phyloP scores from a whole-genome alignment of 2,113 vertebrate species.

The Corydoras maculifer region DNA sequence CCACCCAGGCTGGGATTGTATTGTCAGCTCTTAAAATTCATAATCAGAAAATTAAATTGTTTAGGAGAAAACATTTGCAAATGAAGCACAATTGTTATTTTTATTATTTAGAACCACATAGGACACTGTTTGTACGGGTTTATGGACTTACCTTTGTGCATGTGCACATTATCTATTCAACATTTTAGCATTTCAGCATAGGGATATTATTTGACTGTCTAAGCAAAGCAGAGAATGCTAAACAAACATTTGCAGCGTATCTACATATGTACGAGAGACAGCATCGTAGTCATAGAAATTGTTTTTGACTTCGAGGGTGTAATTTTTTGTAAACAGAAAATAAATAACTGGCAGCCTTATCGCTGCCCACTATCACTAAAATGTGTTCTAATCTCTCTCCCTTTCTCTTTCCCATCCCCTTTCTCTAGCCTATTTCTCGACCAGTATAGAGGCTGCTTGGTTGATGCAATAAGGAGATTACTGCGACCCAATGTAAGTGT shows the following conservation, averaged over 20 bases:
- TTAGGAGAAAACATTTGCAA: slow-evolving; percentile 2
- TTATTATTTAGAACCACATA: slow-evolving; percentile 7
- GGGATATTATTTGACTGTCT: slow-evolving; percentile 37
- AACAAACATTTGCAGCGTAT: slow-evolving; percentile 14
- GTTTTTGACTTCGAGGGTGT: slow-evolving; percentile 47
- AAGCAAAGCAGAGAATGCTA: slow-evolving; percentile 32
- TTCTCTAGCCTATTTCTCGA: slow-evolving; percentile 89
- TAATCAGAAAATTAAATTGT: slow-evolving; percentile 13
- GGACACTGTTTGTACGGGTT: neutral
- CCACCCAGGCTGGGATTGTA: neutral
- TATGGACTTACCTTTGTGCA: neutral
- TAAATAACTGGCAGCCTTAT: slow-evolving; percentile 67
- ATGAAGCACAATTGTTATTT: neutral
- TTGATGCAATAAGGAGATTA: slow-evolving; percentile 98
- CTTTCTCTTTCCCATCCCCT: slow-evolving; percentile 17
- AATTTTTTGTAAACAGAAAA: slow-evolving; percentile 70
- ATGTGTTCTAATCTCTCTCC: slow-evolving; percentile 59
- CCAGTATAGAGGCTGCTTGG: slow-evolving; percentile 93
- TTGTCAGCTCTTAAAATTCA: slow-evolving; percentile 9
- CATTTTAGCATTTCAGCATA: slow-evolving; percentile 40
- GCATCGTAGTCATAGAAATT: slow-evolving; percentile 58
- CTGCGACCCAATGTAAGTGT: slow-evolving; percentile 91
- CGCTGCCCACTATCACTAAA: slow-evolving; percentile 52
- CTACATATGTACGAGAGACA: slow-evolving; percentile 40
- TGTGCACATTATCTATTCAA: neutral